Base-by-base conservation (phyloP, 1,140 invertebrate genomes). In the Heterodera schachtii region DNA sequence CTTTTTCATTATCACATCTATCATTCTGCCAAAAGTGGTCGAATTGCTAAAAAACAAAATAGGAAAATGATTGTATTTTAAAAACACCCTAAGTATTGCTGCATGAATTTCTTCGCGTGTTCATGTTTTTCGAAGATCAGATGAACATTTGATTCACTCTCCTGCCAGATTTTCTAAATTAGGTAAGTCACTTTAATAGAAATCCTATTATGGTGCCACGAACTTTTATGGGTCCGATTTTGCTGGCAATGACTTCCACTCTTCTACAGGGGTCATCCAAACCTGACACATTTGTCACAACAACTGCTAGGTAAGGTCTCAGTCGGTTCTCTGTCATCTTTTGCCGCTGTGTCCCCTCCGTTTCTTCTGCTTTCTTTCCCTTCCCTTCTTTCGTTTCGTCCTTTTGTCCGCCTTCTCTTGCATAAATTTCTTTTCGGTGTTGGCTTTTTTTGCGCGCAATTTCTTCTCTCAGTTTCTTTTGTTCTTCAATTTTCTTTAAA, bases 111-210 rank as follows among this genome's bases (percentile, higher is more conserved):
- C 57, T 85, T 85, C 6, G 84, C 84, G 67, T 85, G 47, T 71
- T 85, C 84, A 57, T 86, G 81, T 16, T 79, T 79, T 31, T 86
- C 84, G 44, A 85, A 85, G 46, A 85, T 86, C 7, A 85, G 73
- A 46, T 47, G 44, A 43, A 83, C 67, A 73, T 74, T 43, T 49
- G 85, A 70, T 16, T 84, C 85, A 31, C 31, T 66, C 1, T 75
- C 52, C 31, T 85, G 84, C 84, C 84, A 85, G 46, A 84, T 60
- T 79, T 84, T 84, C 84, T 85, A 73, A 86, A 84, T 67, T 81
- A 60, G 5, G 49, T 67, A 41, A 21, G 6, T n/a, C 9, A 41
- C 31, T 31, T 31, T 31, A 31, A 31, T 31, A 71, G 9, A 7
- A 52, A 52, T 52, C 6, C 49, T 16, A 16, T 43, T 41, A 44